Conservation (phyloP, 2,888 invertebrate species). For the Dasypolia templi region DNA sequence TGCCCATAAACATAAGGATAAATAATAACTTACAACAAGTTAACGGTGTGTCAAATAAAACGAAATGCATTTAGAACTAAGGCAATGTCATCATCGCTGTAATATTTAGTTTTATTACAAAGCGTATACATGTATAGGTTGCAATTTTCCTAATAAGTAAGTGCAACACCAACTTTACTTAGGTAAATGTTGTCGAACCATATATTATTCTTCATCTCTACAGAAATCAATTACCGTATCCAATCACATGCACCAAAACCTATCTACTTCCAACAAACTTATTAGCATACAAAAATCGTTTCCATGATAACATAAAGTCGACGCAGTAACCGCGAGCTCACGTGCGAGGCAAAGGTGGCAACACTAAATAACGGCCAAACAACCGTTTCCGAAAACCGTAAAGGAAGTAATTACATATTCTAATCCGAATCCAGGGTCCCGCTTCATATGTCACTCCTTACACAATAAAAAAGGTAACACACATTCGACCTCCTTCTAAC, state of each 20-base stretch:
- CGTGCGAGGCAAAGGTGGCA: slow-evolving; percentile 77
- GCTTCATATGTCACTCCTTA: slow-evolving; percentile 88
- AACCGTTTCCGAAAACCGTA: slow-evolving; percentile 89
- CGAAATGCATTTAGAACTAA: neutral
- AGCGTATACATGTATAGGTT: neutral
- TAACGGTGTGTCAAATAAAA: slow-evolving; percentile 2
- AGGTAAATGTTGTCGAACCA: slow-evolving; percentile 16
- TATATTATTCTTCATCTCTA: slow-evolving; percentile 20
- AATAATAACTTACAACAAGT: slow-evolving; percentile 37
- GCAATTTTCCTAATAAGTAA: neutral
- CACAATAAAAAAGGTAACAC: slow-evolving; percentile 84
- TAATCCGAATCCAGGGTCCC: slow-evolving; percentile 86
- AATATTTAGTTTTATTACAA: neutral
- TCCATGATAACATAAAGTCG: slow-evolving; percentile 66
- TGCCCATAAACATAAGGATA: slow-evolving; percentile 55
- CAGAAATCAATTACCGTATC: slow-evolving; percentile 41
- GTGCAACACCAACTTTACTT: slow-evolving; percentile 11
- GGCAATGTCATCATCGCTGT: neutral
- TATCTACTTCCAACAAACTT: slow-evolving; percentile 50
- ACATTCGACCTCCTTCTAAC: slow-evolving; percentile 83
- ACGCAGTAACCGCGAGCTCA: slow-evolving; percentile 66
- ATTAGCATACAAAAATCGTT: slow-evolving; percentile 66
- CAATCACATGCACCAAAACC: slow-evolving; percentile 39
- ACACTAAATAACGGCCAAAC: slow-evolving; percentile 79
- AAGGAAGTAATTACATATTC: slow-evolving; percentile 91